Conservation (phyloP, 2,113 vertebrate genomes). For the Chionomys nivalis region DNA sequence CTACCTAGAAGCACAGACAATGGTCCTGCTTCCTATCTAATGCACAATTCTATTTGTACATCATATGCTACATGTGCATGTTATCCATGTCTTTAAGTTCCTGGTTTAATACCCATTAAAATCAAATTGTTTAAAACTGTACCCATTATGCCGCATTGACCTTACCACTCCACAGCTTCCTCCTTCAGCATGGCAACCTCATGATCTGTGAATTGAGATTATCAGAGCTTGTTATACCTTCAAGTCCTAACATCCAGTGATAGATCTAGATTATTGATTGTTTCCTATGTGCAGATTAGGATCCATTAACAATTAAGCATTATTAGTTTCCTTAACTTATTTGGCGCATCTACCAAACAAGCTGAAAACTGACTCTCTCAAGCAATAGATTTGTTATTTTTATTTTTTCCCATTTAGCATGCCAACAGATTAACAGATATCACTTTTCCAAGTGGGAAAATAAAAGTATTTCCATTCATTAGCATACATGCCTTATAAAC, state of each 20-base stretch:
- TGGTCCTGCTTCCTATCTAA: fast-evolving
- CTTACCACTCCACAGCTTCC: no score
- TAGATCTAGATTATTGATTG: neutral
- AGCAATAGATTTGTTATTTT: neutral
- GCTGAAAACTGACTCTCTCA: neutral
- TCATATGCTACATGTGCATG: no score
- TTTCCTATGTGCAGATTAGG: neutral
- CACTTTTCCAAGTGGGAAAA: neutral
- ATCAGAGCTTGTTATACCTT: neutral
- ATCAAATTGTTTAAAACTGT: fast-evolving
- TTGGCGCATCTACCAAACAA: neutral
- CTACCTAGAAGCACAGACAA: neutral
- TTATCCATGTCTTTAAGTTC: neutral
- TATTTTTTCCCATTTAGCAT: neutral
- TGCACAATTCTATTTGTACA: neutral
- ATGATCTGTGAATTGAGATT: neutral
- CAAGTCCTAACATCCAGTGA: neutral
- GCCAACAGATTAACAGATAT: neutral
- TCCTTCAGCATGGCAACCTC: neutral
- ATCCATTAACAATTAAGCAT: neutral
- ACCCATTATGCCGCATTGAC: fast-evolving
- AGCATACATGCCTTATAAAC: neutral
- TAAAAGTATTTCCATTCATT: neutral
- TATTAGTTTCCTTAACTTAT: neutral
- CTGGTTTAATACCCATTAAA: neutral